Conservation (phyloP, 2,888 invertebrate species). For the Melikaiella ostensackeni region DNA sequence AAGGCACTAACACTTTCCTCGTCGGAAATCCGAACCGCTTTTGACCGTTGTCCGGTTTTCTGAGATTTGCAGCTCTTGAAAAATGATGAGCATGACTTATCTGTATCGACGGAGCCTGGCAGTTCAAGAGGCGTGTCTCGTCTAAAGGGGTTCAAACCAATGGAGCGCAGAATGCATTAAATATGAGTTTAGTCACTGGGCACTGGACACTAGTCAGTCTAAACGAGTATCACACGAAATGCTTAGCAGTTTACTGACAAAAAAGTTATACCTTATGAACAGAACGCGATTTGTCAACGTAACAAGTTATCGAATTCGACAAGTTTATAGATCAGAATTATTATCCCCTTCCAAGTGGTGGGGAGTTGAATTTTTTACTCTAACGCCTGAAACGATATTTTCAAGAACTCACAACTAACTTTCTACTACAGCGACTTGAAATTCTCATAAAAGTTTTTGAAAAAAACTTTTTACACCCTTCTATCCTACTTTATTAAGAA, state of each 20-base stretch:
- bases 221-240: neutral
- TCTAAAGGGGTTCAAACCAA: neutral
- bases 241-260: neutral
- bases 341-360: too few species aligned
- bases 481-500: too few species aligned
- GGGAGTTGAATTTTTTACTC: too few species aligned
- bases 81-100: constrained; percentile 75
- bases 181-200: neutral
- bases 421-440: too few species aligned
- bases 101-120: constrained; percentile 68
- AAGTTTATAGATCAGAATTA: too few species aligned
- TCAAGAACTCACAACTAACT: too few species aligned
- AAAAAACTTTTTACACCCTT: too few species aligned
- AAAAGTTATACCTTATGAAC: neutral
- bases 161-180: neutral
- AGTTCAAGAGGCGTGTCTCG: constrained; percentile 68
- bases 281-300: neutral
- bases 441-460: too few species aligned
- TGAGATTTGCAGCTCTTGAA: constrained; percentile 60
- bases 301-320: neutral
- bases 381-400: too few species aligned
- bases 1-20: constrained; percentile 57
- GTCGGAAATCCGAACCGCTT: constrained; percentile 49
- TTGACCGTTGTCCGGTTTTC: constrained; percentile 63
- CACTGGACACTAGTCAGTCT: neutral